Evolutionary conservation across 2,113 vertebrate species (phyloP).

Genomic region (Collichthys lucidus): DNA sequence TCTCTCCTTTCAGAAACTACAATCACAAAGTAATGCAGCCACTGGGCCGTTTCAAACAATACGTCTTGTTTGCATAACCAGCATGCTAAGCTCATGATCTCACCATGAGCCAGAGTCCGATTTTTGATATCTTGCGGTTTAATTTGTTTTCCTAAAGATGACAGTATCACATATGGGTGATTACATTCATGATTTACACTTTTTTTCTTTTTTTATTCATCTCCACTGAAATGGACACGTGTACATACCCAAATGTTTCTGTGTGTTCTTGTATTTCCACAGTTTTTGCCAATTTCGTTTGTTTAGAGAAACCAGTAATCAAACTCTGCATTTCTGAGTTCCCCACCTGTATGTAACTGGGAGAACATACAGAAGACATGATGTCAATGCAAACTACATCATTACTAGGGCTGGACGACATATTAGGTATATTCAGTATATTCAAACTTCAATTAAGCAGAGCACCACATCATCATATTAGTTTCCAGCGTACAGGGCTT

Average conservation of each 20-base stretch:
- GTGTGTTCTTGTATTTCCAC: neutral
- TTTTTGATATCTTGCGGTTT: neutral
- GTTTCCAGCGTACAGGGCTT: no score
- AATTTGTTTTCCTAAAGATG: slow-evolving; percentile 38
- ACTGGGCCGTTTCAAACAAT: slow-evolving; percentile 35
- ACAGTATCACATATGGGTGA: neutral
- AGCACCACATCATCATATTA: no score
- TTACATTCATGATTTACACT: slow-evolving; percentile 4
- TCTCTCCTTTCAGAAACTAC: slow-evolving; percentile 51
- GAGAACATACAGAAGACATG: no score
- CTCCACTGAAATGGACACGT: neutral
- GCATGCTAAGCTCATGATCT: slow-evolving; percentile 30
- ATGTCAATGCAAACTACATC: no score
- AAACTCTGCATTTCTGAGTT: no score
- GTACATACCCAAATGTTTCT: neutral
- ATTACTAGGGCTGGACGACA: no score
- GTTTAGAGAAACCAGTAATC: neutral
- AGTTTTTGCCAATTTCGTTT: neutral
- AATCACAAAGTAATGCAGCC: slow-evolving; percentile 35
- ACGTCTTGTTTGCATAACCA: slow-evolving; percentile 40
- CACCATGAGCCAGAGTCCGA: slow-evolving; percentile 1
- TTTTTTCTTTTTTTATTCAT: neutral
- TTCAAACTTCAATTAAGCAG: no score
- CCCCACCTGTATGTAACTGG: no score
- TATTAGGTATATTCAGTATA: no score